A percentile compares a stretch with the other conserved stretches of the same genome.
Conservation (phyloP, 2,797 vertebrate species). For the Melanotaenia parkinsoni region DNA sequence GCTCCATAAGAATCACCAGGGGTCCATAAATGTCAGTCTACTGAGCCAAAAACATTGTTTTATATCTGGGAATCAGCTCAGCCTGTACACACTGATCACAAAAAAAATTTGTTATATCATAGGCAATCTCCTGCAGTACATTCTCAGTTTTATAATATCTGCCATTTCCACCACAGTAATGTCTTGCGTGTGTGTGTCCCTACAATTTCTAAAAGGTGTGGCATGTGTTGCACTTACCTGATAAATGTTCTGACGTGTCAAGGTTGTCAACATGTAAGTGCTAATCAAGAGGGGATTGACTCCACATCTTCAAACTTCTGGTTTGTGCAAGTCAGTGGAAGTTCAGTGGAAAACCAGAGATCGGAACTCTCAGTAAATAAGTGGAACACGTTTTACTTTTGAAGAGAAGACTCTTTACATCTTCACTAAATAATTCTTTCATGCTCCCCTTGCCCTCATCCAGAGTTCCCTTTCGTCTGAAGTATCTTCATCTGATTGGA, state of each 20-base stretch:
- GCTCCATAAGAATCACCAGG: conserved; percentile 60
- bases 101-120: conserved; percentile 16
- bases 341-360: not conserved
- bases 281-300: conserved; percentile 44
- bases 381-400: conserved; percentile 13
- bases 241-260: conserved; percentile 51
- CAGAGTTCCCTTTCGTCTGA: conserved; percentile 42
- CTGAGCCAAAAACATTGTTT: conserved; percentile 52
- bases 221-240: conserved; percentile 29
- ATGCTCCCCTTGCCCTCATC: not conserved
- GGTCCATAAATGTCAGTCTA: conserved; percentile 60
- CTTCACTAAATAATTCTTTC: conserved; percentile 25
- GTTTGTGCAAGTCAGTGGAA: conserved; percentile 1
- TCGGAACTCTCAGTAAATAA: not conserved
- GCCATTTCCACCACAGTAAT: conserved; percentile 1
- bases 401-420: conserved; percentile 9
- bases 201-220: conserved; percentile 35
- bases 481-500: conserved; percentile 62
- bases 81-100: conserved; percentile 39
- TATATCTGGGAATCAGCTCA: conserved; percentile 41
- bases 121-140: not conserved
- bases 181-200: conserved; percentile 4
- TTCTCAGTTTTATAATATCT: not conserved
- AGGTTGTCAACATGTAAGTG: conserved; percentile 44
- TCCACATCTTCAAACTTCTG: conserved; percentile 4